Evolutionary conservation across 1,140 invertebrate species (phyloP).

Genomic region (Aphelinus atriplicis): DNA sequence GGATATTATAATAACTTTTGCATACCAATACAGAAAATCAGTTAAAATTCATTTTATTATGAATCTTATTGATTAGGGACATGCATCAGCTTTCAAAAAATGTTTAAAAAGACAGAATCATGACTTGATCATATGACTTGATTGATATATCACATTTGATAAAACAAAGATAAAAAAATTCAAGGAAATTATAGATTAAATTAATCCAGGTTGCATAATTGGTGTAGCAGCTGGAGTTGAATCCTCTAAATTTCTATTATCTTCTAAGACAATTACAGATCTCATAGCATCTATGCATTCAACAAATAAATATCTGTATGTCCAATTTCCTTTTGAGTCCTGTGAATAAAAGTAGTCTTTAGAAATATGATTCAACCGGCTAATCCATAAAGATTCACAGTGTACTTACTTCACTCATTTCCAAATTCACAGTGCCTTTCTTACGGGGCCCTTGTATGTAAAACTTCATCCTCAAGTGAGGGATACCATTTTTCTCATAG

Average conservation of each 20-base stretch:
- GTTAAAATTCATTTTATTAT: no score
- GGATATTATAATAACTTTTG: no score
- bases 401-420: slow-evolving; percentile 80
- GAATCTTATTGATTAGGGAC: no score
- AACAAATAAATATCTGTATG: slow-evolving; percentile 85
- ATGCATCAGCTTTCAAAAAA: no score
- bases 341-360: slow-evolving; percentile 64
- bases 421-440: slow-evolving; percentile 84
- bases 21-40: no score
- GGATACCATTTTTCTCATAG: slow-evolving; percentile 78
- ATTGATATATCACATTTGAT: no score
- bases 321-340: slow-evolving; percentile 79
- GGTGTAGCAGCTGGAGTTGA: neutral
- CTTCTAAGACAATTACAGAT: slow-evolving; percentile 79
- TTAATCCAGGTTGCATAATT: slow-evolving; percentile 20
- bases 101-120: no score
- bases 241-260: slow-evolving; percentile 67
- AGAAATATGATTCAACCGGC: slow-evolving; percentile 8
- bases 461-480: slow-evolving; percentile 88
- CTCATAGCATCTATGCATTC: slow-evolving; percentile 81
- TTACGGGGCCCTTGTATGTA: slow-evolving; percentile 85
- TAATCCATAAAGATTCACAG: slow-evolving; percentile 14
- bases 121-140: no score
- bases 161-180: neutral
- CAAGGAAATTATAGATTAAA: neutral